Base-by-base conservation (phyloP, 1,140 invertebrate species). In the Papilio machaon region DNA sequence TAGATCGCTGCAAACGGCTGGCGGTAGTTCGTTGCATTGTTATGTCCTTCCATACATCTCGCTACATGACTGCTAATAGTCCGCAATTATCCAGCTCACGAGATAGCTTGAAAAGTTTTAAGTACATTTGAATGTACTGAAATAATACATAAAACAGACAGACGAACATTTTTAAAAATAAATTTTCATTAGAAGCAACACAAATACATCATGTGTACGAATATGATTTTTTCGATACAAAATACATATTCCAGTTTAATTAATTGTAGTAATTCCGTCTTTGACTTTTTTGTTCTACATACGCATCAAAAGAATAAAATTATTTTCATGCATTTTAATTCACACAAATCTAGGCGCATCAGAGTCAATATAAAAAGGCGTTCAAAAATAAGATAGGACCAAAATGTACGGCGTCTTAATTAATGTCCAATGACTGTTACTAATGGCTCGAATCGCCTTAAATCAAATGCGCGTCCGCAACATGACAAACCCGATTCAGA, bases 381-480 rank as follows among this genome's bases (percentile, higher is more conserved):
- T 79, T 58, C 13, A 64, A 79, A 79, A 79, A 79, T 64, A 64
- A 79, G 43, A 46, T 47, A 79, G 60, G 60, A 47, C 30, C 60
- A 47, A 79, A 79, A 67, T 30, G 47, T 11, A 67, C 17, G 35
- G 4, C 58, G 38, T 79, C 77, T 79, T 79, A 79, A 79, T 79
- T 79, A 79, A 79, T 67, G 54, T 67, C 77, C 77, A 79, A 79
- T 79, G 77, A 79, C 77, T 79, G 77, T 79, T 79, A 79, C 77
- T 64, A 79, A 79, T 46, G 54, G 38, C 77, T 64, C 77, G 54
- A 79, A 79, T 79, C 77, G 77, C 77, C 58, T 79, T 79, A 79
- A 79, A 79, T 79, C 77, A 79, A 79, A 79, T 23, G 35, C 30
- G 30, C 77, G 47, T 79, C 77, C 58, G 77, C 46, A 79, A 79